These are phyloP conservation scores for Umimayanthus chanpuru DNA, from an alignment of 92 coral and sea anemone species.

Conservation along the genomic window DNA sequence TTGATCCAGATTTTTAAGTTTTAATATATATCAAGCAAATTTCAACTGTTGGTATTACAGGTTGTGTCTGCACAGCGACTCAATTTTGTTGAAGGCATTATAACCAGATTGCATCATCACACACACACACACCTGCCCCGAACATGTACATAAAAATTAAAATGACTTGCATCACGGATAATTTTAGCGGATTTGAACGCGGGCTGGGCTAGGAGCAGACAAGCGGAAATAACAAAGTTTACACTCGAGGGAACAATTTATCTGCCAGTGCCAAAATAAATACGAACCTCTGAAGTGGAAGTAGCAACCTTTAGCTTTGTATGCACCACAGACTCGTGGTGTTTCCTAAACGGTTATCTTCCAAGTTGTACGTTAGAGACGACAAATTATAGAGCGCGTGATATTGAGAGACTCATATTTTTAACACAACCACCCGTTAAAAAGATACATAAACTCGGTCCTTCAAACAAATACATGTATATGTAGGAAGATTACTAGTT, in stretches of 20 bases:
- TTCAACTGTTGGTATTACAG: not conserved
- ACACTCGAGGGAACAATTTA: not conserved
- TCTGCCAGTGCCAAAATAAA: not conserved
- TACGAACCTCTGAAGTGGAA: not conserved
- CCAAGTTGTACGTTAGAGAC: too few species aligned
- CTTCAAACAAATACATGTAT: not conserved
- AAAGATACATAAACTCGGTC: not conserved
- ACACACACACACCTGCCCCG: not conserved
- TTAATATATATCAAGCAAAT: not conserved
- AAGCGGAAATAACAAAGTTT: not conserved
- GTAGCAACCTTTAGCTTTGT: not conserved
- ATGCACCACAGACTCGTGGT: not conserved
- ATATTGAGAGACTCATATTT: too few species aligned
- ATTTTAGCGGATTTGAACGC: not conserved
- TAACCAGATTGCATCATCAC: not conserved
- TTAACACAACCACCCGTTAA: not conserved
- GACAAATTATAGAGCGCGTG: not conserved
- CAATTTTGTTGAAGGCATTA: not conserved
- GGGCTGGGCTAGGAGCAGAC: not conserved
- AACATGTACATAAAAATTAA: not conserved
- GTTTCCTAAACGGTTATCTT: not conserved
- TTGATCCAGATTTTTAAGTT: not conserved
- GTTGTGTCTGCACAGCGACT: not conserved
- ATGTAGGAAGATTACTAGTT: too few species aligned
- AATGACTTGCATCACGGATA: constrained; percentile 30